Evolutionary conservation across 1,140 invertebrate species (phyloP).

Genomic region (Telenomus remus): DNA sequence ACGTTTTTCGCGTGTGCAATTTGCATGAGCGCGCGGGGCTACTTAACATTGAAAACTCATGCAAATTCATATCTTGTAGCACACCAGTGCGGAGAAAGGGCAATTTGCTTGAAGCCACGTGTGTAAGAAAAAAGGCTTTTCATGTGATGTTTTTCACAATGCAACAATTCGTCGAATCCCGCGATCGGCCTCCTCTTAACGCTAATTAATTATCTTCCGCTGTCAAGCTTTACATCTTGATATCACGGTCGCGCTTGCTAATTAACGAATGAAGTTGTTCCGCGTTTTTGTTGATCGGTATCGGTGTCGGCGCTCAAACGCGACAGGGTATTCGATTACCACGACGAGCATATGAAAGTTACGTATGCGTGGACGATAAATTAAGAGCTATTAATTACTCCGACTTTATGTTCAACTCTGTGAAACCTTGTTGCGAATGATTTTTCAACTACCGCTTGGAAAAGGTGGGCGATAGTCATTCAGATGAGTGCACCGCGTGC

Average conservation of each 20-base stretch:
- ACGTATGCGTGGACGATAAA: slow-evolving; percentile 19
- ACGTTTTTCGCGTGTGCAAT: slow-evolving; percentile 46
- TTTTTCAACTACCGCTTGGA: slow-evolving; percentile 6
- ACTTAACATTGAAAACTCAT: slow-evolving; percentile 55
- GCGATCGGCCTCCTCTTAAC: too few species aligned
- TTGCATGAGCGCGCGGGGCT: slow-evolving; percentile 38
- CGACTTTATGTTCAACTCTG: slow-evolving; percentile 9
- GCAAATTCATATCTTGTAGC: slow-evolving; percentile 38
- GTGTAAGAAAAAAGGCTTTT: background rate
- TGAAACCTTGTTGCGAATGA: slow-evolving; percentile 3
- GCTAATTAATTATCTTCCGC: slow-evolving; percentile 43
- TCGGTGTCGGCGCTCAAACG: slow-evolving; percentile 22
- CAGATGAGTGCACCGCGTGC: slow-evolving; percentile 14
- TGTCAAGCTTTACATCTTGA: slow-evolving; percentile 42
- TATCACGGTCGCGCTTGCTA: slow-evolving; percentile 18
- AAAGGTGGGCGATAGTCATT: slow-evolving; percentile 22
- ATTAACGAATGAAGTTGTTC: slow-evolving; percentile 47
- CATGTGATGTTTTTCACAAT: too few species aligned
- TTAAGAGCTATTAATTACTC: slow-evolving; percentile 43
- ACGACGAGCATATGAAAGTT: slow-evolving; percentile 15
- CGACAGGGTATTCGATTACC: slow-evolving; percentile 17
- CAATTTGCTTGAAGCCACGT: slow-evolving; percentile 22
- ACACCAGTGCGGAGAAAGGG: slow-evolving; percentile 10
- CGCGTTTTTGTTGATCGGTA: slow-evolving; percentile 25
- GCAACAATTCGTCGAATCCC: too few species aligned